Percentiles rank a stretch among this genome's conserved stretches.
These are phyloP conservation scores for Chalcis sispes DNA, from an alignment of 2,888 invertebrate genomes.

Conservation along the genomic window DNA sequence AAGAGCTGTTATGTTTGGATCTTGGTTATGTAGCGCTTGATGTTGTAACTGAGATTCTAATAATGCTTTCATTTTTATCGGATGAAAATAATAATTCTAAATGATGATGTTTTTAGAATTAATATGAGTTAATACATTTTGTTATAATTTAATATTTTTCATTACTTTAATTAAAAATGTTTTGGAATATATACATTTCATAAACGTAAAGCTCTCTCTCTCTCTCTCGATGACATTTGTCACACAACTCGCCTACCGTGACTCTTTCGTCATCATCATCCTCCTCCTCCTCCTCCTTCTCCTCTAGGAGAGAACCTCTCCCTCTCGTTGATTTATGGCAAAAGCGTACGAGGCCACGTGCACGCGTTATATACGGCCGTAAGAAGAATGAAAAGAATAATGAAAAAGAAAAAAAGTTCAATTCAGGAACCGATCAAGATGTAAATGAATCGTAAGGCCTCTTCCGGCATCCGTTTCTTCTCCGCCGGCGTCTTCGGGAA, in stretches of 20 bases:
- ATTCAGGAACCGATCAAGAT: constrained; percentile 53
- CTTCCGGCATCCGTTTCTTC: constrained; percentile 45
- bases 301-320: constrained; percentile 26
- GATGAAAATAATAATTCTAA: too few relatives aligned
- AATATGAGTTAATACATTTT: too few relatives aligned
- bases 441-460: constrained; percentile 51
- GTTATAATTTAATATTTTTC: too few relatives aligned
- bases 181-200: too few relatives aligned
- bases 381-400: neutral
- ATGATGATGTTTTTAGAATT: too few relatives aligned
- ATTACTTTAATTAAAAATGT: too few relatives aligned
- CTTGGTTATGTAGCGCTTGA: too few relatives aligned
- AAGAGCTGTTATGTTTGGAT: too few relatives aligned
- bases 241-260: constrained; percentile 2
- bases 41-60: too few relatives aligned
- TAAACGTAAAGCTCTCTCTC: too few relatives aligned
- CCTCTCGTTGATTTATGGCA: constrained; percentile 39
- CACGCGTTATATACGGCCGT: neutral
- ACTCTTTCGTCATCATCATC: constrained; percentile 29
- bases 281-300: constrained; percentile 13
- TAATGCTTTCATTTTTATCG: too few relatives aligned
- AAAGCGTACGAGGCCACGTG: too few relatives aligned
- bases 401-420: constrained; percentile 10
- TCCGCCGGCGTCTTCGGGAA: neutral
- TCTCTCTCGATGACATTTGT: neutral